phyloP scores from a whole-genome alignment of 2,888 invertebrate genomes.

The Cataglyphis rosenhaueri region DNA sequence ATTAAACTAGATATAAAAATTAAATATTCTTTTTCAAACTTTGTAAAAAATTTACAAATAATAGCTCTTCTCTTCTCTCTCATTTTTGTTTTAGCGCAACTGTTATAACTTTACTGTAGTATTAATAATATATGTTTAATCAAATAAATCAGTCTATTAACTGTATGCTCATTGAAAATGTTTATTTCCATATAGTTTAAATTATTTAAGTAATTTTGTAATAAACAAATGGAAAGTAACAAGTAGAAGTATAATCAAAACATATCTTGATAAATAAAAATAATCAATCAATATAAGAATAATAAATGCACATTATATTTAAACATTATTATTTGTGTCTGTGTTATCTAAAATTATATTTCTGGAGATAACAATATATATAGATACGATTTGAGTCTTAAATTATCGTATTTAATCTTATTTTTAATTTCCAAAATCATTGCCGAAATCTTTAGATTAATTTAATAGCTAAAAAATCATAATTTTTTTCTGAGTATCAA shows the following conservation, averaged over 20 bases:
- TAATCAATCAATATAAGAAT: background rate
- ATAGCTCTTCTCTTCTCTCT: background rate
- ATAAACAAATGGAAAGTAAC: background rate
- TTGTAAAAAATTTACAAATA: background rate
- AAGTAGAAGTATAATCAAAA: background rate
- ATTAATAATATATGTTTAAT: background rate
- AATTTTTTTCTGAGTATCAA: slow-evolving; percentile 57
- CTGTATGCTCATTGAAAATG: background rate
- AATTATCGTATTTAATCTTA: background rate
- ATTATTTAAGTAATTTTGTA: background rate
- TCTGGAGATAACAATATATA: background rate
- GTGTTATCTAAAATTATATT: background rate
- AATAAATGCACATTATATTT: background rate
- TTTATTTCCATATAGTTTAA: background rate
- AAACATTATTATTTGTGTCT: background rate
- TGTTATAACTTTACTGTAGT: background rate
- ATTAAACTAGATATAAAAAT: background rate
- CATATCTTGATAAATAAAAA: background rate
- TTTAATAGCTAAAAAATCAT: background rate
- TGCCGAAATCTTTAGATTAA: background rate
- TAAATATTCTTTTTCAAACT: background rate
- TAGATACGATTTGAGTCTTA: background rate
- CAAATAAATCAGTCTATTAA: background rate
- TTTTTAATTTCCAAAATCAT: background rate
- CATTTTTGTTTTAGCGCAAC: background rate